Percentiles rank a stretch among this genome's conserved stretches.
Evolutionary conservation across 2,888 invertebrate species (phyloP).

Genomic region (Eupithecia pulchellata): DNA sequence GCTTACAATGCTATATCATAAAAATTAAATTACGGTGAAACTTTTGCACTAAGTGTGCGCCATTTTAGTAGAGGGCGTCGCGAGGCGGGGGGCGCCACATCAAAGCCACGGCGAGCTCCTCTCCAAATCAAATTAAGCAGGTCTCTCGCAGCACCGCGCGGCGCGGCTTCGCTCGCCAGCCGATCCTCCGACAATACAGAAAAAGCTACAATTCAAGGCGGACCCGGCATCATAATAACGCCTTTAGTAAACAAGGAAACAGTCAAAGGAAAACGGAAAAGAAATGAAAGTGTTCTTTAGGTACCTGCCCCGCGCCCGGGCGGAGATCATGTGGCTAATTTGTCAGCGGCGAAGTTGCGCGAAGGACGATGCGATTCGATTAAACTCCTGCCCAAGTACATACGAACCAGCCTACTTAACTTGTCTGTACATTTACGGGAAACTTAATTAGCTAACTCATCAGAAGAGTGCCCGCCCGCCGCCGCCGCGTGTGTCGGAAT

Average conservation of each 20-base stretch:
- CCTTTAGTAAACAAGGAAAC: conserved; percentile 60
- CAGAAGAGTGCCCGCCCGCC: conserved; percentile 52
- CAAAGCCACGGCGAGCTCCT: conserved; percentile 76
- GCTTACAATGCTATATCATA: conserved; percentile 83
- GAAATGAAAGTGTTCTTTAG: conserved; percentile 69
- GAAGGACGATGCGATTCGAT: conserved; percentile 80
- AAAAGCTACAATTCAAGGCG: conserved; percentile 47
- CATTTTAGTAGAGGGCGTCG: conserved; percentile 67
- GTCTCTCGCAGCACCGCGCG: conserved; percentile 66
- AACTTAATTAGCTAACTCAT: conserved; percentile 80
- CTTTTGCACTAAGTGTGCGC: conserved; percentile 80
- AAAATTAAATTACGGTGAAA: conserved; percentile 84
- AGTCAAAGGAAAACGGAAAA: conserved; percentile 56
- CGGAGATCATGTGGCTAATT: conserved; percentile 79
- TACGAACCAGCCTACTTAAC: conserved; percentile 74
- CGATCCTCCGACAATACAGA: conserved; percentile 45
- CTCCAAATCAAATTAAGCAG: conserved; percentile 81
- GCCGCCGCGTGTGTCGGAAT: conserved; percentile 45
- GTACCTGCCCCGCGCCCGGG: conserved; percentile 65
- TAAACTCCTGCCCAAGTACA: conserved; percentile 76
- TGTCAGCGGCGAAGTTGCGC: conserved; percentile 75
- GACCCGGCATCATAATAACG: conserved; percentile 54
- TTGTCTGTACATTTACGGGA: conserved; percentile 71
- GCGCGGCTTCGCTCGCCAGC: conserved; percentile 47
- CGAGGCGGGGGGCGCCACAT: conserved; percentile 69